phyloP scores from a whole-genome alignment of 2,113 vertebrate genomes.

The Orientallactaga bullata region DNA sequence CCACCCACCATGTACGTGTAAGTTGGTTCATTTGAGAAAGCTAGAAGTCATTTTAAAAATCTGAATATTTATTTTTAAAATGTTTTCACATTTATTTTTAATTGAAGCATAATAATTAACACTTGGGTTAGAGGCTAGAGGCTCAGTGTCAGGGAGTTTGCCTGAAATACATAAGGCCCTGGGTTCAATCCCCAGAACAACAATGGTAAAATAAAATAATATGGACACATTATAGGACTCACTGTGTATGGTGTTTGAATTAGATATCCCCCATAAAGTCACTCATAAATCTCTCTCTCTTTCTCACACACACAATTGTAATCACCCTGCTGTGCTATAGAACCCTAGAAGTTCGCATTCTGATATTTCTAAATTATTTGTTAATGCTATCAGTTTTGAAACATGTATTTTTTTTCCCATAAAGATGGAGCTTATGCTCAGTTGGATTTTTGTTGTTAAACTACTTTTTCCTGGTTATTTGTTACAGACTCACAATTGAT shows the following conservation, averaged over 20 bases:
- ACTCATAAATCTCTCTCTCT: too few species aligned
- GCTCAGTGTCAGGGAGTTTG: neutral
- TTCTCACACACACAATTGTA: too few species aligned
- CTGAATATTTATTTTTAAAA: neutral
- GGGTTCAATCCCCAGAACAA: neutral
- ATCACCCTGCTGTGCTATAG: neutral
- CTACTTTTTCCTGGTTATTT: constrained; percentile 10
- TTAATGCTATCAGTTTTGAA: neutral
- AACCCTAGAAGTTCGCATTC: neutral
- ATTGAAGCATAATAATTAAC: neutral
- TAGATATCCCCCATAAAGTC: too few species aligned
- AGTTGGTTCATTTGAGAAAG: neutral
- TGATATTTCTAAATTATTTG: neutral
- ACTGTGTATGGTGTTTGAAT: too few species aligned
- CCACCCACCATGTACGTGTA: neutral
- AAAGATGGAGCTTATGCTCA: neutral
- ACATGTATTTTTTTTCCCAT: neutral
- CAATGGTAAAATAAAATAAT: neutral
- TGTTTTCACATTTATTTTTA: neutral
- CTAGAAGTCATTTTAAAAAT: neutral
- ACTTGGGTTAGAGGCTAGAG: too few species aligned
- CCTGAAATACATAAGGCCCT: neutral
- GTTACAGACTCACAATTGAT: neutral
- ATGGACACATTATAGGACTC: too few species aligned
- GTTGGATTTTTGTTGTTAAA: neutral